phyloP scores from a whole-genome alignment of 2,888 invertebrate species.

The Meliscaeva auricollis region DNA sequence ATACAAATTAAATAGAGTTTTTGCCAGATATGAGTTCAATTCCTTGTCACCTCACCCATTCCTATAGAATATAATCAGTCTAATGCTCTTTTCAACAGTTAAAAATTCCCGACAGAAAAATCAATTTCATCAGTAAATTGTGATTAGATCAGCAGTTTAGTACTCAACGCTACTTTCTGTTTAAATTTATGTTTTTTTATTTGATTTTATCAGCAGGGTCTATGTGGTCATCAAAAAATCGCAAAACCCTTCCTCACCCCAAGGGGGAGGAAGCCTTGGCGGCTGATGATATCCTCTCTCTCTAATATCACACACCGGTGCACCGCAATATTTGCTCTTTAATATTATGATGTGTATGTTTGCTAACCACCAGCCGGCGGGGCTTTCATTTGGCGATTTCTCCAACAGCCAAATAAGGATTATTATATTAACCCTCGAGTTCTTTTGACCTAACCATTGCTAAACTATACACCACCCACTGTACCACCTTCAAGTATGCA shows the following conservation, averaged over 20 bases:
- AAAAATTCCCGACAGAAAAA: constrained; percentile 35
- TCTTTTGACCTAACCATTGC: constrained; percentile 17
- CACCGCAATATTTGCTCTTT: constrained; percentile 74
- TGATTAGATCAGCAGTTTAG: constrained; percentile 73
- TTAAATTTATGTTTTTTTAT: not conserved
- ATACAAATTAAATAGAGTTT: not conserved
- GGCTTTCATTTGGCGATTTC: constrained; percentile 50
- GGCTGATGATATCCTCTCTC: constrained; percentile 56
- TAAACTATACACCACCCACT: not conserved
- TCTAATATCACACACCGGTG: constrained; percentile 69
- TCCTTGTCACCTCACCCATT: not conserved
- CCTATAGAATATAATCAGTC: too few species aligned
- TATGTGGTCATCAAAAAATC: constrained; percentile 38
- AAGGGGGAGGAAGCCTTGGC: not conserved
- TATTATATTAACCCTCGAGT: constrained; percentile 58
- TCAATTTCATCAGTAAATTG: constrained; percentile 58
- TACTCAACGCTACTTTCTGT: not conserved
- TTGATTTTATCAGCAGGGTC: too few species aligned
- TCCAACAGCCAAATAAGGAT: constrained; percentile 52
- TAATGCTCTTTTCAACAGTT: not conserved
- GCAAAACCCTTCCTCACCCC: constrained; percentile 49
- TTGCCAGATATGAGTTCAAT: not conserved
- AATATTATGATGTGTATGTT: constrained; percentile 70
- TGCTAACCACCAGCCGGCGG: constrained; percentile 57
- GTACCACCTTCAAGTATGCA: constrained; percentile 24